Evolutionary conservation across 2,888 invertebrate species (phyloP), one percentile per base, ranked within the genome.

Genomic region (Theristus sp.): DNA sequence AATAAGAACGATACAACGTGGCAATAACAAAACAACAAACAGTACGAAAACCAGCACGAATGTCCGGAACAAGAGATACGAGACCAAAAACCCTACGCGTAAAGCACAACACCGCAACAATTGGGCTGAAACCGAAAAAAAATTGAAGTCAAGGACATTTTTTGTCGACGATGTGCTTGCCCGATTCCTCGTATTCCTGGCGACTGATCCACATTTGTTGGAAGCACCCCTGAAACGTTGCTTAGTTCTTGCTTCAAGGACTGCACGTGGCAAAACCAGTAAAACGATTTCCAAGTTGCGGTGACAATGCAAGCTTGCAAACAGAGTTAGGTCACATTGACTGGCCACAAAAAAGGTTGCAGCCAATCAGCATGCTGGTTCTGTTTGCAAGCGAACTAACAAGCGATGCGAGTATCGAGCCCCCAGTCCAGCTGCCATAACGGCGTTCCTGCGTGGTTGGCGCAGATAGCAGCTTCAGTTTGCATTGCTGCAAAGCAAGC

Each of bases 181-280:
- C 98, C 0, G 86, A 87, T 74, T 99, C 98, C 71, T 98, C 94
- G 75, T 96, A 98, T 76, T 99, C 98, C 75, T 94, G 93, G 68
- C 91, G 91, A 0, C 93, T 93, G 68, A 99, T 90, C 98, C 98
- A 98, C 90, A 98, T 93, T 77, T 98, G 96, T 73, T 98, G 98
- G 80, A 99, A 98, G 26, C 94, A 91, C 10, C 98, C 96, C 78
- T 79, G 68, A 38, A 73, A 49, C 3, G 20, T 17, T 3, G 24
- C n/a, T n/a, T 10, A 49, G 24, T 49, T 49, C 20, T 17, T 17
- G 17, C 6, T 38, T 38, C 38, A 13, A 38, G 17, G 17, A 38
- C 6, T 13, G 17, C 17, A 13, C 38, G 38, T 38, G 38, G 10
- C 38, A 38, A 38, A 38, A n/a, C n/a, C n/a, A n/a, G n/a, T n/a